Base-by-base conservation (phyloP, 2,797 vertebrate genomes). In the Siniperca scherzeri region DNA sequence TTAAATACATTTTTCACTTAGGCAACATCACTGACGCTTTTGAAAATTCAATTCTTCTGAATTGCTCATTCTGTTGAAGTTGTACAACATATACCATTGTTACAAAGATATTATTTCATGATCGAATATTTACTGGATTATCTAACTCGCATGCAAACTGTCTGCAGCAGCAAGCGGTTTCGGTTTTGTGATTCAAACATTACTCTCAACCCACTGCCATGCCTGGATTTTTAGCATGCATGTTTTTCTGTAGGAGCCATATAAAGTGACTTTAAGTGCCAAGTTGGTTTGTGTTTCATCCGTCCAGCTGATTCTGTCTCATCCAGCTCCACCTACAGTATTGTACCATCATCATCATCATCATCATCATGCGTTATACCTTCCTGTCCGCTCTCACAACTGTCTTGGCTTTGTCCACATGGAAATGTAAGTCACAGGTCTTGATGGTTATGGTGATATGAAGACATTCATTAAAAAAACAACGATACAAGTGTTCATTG, bases 371-470 rank as follows among this genome's bases (percentile, higher is more conserved):
- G 44, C 13, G 1, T 27, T 27, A 42, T 13, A 3, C 3, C 4
- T 1, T 25, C 25, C 0, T 38, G 8, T 1, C 14, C 11, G 9
- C 1, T 22, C 3, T 48, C n/a, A 17, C 3, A 25, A 3, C 7
- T 21, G 2, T 22, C 3, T 3, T 64, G 10, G 4, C 6, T 40
- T 22, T 40, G 2, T 27, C 22, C 11, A 22, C 36, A 5, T 64
- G 3, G n/a, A 55, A 30, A 55, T 14, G 72, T 74, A 30, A 74
- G 72, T 65, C n/a, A 25, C 5, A 33, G 42, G 7, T 38, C 8
- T 30, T 33, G 16, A 33, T 3, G 30, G 3, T 19, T 9, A 33
- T 9, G 30, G 8, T 4, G 22, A 25, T 55, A 4, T 55, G 9
- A 55, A n/a, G 30, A 33, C 27, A 7, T 30, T 30, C 14, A 57